A percentile compares a stretch with the other conserved stretches of the same genome.
Conservation (phyloP, 2,113 vertebrate genomes). For the Phoxinus phoxinus region DNA sequence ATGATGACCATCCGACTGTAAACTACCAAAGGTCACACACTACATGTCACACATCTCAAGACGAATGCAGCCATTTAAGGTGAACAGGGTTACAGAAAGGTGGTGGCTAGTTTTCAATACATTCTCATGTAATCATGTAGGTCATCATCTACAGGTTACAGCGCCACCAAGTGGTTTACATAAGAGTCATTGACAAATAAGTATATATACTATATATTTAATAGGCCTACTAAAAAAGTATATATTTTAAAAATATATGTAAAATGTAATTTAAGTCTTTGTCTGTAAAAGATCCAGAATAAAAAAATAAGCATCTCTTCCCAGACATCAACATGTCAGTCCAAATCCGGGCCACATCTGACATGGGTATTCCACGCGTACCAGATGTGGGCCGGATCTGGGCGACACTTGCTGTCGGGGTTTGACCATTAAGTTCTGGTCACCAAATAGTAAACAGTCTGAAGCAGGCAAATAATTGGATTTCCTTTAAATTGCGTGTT, state of each 20-base stretch:
- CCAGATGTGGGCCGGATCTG: too few species aligned
- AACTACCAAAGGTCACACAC: not conserved
- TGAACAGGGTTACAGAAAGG: not conserved
- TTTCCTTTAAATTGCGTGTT: not conserved
- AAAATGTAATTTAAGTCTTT: too few species aligned
- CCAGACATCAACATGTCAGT: too few species aligned
- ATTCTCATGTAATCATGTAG: not conserved
- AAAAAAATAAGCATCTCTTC: not conserved
- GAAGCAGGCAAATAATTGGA: not conserved
- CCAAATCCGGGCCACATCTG: too few species aligned
- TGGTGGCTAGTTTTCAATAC: slow-evolving; percentile 14
- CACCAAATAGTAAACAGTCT: not conserved
- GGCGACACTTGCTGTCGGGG: too few species aligned
- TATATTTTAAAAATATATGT: not conserved
- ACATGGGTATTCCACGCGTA: too few species aligned
- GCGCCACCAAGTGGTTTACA: slow-evolving; percentile 29
- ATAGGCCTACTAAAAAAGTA: not conserved
- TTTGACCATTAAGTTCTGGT: not conserved
- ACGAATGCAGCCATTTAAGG: slow-evolving; percentile 4
- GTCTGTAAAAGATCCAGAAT: not conserved
- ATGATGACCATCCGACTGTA: not conserved
- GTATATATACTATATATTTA: too few species aligned
- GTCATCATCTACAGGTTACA: not conserved
- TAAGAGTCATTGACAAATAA: not conserved
- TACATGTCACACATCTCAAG: not conserved